phyloP scores from a whole-genome alignment of 2,797 vertebrate genomes.

The Sternotherus odoratus region DNA sequence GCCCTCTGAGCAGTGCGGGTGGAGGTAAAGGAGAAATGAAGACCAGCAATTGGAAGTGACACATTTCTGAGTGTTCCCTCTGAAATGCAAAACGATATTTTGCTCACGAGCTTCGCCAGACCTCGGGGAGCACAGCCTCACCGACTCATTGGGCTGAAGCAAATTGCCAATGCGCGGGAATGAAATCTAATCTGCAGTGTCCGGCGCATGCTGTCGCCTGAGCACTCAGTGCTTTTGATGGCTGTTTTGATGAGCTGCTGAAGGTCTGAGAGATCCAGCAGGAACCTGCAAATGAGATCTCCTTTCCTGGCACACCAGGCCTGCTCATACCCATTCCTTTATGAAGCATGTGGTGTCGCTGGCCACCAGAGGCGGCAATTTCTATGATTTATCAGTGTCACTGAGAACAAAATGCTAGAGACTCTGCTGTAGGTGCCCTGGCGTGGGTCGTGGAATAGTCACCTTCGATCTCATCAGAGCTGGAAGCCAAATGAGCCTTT shows the following conservation, averaged over 20 bases:
- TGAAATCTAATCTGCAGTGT: slow-evolving; percentile 34
- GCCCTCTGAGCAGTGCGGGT: background rate
- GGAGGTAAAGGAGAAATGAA: slow-evolving; percentile 9
- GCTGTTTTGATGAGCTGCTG: slow-evolving; percentile 72
- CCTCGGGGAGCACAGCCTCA: slow-evolving; percentile 47
- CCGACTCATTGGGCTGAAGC: slow-evolving; percentile 43
- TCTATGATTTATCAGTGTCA: slow-evolving; percentile 55
- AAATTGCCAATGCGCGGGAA: slow-evolving; percentile 25
- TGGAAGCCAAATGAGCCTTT: slow-evolving; percentile 16
- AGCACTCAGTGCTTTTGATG: slow-evolving; percentile 47
- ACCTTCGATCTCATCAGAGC: background rate
- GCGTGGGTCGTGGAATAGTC: background rate
- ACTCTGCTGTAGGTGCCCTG: background rate
- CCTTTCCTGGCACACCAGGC: background rate
- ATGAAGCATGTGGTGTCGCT: slow-evolving; percentile 43
- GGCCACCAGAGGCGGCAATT: slow-evolving; percentile 27
- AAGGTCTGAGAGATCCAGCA: slow-evolving; percentile 46
- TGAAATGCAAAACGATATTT: slow-evolving; percentile 61
- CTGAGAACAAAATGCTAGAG: slow-evolving; percentile 23
- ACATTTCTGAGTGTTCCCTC: slow-evolving; percentile 54
- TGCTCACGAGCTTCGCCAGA: slow-evolving; percentile 20
- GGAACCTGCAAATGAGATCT: slow-evolving; percentile 70
- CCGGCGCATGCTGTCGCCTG: background rate
- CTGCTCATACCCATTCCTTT: slow-evolving; percentile 48
- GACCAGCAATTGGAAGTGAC: slow-evolving; percentile 40